Conservation (phyloP, 2,888 invertebrate genomes). For the Hipparchia semele region DNA sequence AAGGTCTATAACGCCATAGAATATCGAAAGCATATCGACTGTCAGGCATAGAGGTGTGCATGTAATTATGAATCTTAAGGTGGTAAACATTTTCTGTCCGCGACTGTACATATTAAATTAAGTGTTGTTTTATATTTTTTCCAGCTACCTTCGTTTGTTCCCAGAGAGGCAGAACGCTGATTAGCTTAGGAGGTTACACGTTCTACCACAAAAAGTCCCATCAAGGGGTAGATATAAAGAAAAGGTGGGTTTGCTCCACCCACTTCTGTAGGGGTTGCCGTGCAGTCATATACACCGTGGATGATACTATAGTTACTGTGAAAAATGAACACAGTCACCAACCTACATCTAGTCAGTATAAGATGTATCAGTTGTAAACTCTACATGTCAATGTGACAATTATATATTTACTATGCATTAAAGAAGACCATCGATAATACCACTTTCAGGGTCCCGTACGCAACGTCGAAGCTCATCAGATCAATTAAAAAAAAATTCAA, state of each 20-base stretch:
- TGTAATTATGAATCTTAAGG: no score
- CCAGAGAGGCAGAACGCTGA: conserved; percentile 50
- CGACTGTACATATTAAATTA: no score
- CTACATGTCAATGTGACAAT: background rate
- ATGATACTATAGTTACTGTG: conserved; percentile 44
- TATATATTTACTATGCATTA: no score
- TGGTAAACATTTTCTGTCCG: no score
- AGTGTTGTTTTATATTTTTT: conserved; percentile 30
- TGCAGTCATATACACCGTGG: conserved; percentile 51
- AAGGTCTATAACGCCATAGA: no score
- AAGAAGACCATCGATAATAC: no score
- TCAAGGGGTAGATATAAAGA: conserved; percentile 32
- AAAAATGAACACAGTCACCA: conserved; percentile 46
- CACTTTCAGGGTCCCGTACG: no score
- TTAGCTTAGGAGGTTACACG: conserved; percentile 51
- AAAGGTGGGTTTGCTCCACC: conserved; percentile 51
- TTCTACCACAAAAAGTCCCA: conserved; percentile 45
- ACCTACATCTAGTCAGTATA: conserved; percentile 30
- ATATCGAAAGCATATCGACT: no score
- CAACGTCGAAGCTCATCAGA: no score
- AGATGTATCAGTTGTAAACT: background rate
- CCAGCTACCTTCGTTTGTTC: conserved; percentile 50
- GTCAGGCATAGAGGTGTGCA: no score
- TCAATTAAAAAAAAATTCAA: no score
- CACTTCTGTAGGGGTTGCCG: conserved; percentile 50